A percentile compares a stretch with the other conserved stretches of the same genome.
Conservation (phyloP, 2,797 vertebrate genomes). For the Trachops cirrhosus region DNA sequence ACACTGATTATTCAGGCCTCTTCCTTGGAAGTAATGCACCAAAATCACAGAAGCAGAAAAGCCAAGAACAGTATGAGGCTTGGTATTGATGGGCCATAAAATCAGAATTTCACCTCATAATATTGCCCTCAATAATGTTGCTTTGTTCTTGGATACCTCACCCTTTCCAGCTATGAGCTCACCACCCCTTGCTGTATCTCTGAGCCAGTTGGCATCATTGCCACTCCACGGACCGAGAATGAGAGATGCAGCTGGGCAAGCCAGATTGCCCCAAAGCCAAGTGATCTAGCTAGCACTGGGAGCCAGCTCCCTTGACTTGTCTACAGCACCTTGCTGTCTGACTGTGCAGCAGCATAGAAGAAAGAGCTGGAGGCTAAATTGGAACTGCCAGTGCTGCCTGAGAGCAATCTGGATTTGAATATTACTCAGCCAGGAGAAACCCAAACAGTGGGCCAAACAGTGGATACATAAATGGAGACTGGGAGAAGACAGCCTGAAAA, state of each 20-base stretch:
- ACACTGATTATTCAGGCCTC: neutral
- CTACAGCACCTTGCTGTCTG: neutral
- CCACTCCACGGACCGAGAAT: neutral
- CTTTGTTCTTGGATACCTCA: slow-evolving; percentile 3
- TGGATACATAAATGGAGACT: neutral
- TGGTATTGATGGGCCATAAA: neutral
- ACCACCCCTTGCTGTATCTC: neutral
- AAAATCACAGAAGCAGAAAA: slow-evolving; percentile 51
- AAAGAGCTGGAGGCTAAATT: neutral
- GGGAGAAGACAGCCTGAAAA: neutral
- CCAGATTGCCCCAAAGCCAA: neutral
- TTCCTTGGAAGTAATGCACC: neutral
- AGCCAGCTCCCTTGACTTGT: neutral
- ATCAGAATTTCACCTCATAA: slow-evolving; percentile 18
- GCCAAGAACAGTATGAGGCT: slow-evolving; percentile 19
- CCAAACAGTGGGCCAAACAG: neutral
- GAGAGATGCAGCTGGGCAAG: neutral
- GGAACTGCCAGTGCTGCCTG: neutral
- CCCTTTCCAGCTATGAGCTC: slow-evolving; percentile 56
- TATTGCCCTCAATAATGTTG: neutral
- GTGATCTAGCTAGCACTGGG: neutral
- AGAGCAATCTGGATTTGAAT: neutral
- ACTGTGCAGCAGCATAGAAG: neutral
- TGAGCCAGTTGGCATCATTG: neutral
- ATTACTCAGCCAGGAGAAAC: neutral